Evolutionary conservation across 1,140 invertebrate species (phyloP), one percentile per base, ranked within the genome.

Genomic region (Pentalonia nigronervosa): DNA sequence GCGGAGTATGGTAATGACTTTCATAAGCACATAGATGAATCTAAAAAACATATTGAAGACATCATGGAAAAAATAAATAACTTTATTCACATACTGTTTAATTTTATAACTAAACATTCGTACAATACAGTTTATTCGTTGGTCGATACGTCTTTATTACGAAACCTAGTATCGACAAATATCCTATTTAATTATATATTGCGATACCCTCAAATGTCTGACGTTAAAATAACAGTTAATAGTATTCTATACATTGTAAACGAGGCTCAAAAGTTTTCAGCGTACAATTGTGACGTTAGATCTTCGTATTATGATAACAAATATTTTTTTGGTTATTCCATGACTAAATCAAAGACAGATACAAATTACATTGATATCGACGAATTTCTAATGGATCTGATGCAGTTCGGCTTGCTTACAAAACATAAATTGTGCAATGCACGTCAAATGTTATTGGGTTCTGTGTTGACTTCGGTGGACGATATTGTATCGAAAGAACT

Each of bases 151-250:
- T 67, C 60, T n/a, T n/a, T 67, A n/a, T 67, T 67, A 14, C 9
- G 30, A 67, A 14, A 14, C 11, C 14, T 67, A n/a, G 9, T 67
- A 11, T 67, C 60, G 9, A 60, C 56, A 14, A 67, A 67, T 14
- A n/a, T 67, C 11, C 30, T 67, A 67, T 6, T 67, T 30, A 30
- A 67, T n/a, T 30, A 11, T 67, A 3, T 67, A 14, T n/a, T 11
- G 0, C 4, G 2, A 30, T 3, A 11, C 4, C 0, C 30, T 0
- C 0, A 3, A 3, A 0, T 0, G 6, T 3, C 6, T 2, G 3
- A n/a, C 2, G 30, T 67, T n/a, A 4, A 67, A 11, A 67, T 8
- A 60, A 30, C 23, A 14, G 11, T 67, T 4, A 67, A 9, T 30
- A 14, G 6, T 3, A 67, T 67, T n/a, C 60, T 67, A 14, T 6